phyloP scores from a whole-genome alignment of 2,888 invertebrate genomes.

The Dichetophora obliterata region DNA sequence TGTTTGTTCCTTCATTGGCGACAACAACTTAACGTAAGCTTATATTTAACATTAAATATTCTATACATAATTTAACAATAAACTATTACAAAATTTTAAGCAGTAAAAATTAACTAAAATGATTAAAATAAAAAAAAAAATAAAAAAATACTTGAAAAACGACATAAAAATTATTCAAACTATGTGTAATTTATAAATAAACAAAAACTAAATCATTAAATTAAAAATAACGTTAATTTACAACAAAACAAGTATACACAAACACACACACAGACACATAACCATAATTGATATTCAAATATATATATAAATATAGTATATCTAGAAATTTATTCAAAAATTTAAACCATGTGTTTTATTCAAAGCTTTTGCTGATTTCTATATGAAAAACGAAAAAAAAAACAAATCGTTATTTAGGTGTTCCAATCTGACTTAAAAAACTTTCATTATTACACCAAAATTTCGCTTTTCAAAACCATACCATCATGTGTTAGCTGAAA shows the following conservation, averaged over 20 bases:
- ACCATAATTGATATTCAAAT: slow-evolving; percentile 35
- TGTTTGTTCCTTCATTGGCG: slow-evolving; percentile 11
- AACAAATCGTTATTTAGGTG: too few species aligned
- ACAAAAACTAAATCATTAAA: slow-evolving; percentile 28
- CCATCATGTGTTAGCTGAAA: too few species aligned
- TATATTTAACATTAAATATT: slow-evolving; percentile 14
- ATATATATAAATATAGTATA: slow-evolving; percentile 40
- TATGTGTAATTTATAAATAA: slow-evolving; percentile 18
- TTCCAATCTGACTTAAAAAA: too few species aligned
- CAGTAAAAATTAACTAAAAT: slow-evolving; percentile 5
- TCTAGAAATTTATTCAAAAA: slow-evolving; percentile 36
- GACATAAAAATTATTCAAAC: slow-evolving; percentile 29
- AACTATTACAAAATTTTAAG: slow-evolving; percentile 16
- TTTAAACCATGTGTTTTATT: slow-evolving; percentile 22
- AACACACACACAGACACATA: slow-evolving; percentile 30
- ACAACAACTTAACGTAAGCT: slow-evolving; percentile 24
- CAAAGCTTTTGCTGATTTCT: too few species aligned
- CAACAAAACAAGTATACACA: slow-evolving; percentile 32
- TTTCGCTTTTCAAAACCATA: too few species aligned
- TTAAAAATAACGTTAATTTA: slow-evolving; percentile 24
- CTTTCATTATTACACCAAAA: too few species aligned
- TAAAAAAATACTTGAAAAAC: slow-evolving; percentile 20
- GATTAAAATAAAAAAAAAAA: slow-evolving; percentile 20
- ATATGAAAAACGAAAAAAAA: too few species aligned
- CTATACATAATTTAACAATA: slow-evolving; percentile 11